A percentile compares a stretch with the other conserved stretches of the same genome.
Evolutionary conservation across 2,888 invertebrate genomes (phyloP).

Genomic region (Clunio marinus): DNA sequence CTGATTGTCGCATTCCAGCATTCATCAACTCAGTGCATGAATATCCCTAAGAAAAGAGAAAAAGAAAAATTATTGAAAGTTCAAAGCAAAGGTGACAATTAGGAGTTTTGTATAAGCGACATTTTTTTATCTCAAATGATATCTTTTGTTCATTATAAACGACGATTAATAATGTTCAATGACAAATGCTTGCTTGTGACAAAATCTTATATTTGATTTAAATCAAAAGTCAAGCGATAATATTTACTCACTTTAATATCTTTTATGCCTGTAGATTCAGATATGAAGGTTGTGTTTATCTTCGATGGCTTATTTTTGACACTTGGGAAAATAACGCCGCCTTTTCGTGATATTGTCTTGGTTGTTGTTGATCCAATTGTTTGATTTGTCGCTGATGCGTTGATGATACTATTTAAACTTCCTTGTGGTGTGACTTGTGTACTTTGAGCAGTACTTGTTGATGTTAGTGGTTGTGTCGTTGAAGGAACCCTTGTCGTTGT

Average conservation of each 20-base stretch:
- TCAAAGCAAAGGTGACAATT: background rate
- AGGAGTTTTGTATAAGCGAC: too few species aligned
- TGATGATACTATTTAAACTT: constrained; percentile 42
- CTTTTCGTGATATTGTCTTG: constrained; percentile 59
- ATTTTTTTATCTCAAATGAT: too few species aligned
- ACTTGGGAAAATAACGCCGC: constrained; percentile 84
- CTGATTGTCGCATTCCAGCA: constrained; percentile 81
- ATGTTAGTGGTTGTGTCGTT: constrained; percentile 42
- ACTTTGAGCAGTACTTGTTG: constrained; percentile 44
- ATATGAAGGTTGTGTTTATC: constrained; percentile 76
- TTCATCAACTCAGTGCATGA: constrained; percentile 82
- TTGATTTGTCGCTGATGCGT: constrained; percentile 41
- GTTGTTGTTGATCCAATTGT: constrained; percentile 44
- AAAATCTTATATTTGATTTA: background rate
- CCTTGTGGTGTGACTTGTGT: constrained; percentile 41
- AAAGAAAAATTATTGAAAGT: too few species aligned
- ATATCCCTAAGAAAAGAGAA: constrained; percentile 63
- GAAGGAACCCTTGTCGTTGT: constrained; percentile 41
- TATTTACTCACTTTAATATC: constrained; percentile 70
- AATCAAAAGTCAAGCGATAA: background rate
- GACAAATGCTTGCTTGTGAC: too few species aligned
- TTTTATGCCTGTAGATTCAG: constrained; percentile 71
- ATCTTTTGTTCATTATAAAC: too few species aligned
- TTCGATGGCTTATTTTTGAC: constrained; percentile 85
- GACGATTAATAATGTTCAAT: too few species aligned